Base-by-base conservation (phyloP, 2,888 invertebrate genomes). In the Leptinotarsa haldemani region DNA sequence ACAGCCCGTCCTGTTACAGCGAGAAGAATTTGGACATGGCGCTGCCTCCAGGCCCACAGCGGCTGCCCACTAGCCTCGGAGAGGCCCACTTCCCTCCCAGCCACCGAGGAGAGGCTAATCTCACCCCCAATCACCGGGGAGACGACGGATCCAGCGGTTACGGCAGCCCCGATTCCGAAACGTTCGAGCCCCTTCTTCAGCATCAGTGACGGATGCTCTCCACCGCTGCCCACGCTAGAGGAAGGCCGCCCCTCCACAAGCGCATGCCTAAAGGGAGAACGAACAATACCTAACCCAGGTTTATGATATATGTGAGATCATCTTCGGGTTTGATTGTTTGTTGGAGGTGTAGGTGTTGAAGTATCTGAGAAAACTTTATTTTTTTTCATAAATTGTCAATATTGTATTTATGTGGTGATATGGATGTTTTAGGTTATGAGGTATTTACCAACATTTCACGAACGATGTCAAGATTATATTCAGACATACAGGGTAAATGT, bases 121-220 rank as follows among this genome's bases (percentile, higher is more conserved):
- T 67, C 67, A 82, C 83, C 82, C 81, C 81, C 78, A 78, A 81
- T 80, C 80, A 82, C 58, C 80, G 78, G 88, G 88, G 87, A 47
- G 94, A 94, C 82, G 94, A 94, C 86, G 93, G 93, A 30, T 93
- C 93, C 83, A 94, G 93, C 86, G 94, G 94, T 2, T 94, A 94
- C 88, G 94, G 94, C 82, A 94, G 94, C 87, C 94, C 94, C 46
- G 93, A 93, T 86, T 92, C 93, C 16, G 92, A 92, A 81, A 92
- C 92, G 50, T 89, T 90, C 82, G 90, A 90, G 73, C 82, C 86
- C 70, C 83, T 80, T 16, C 81, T 90, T 88, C 83, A 78, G 16
- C 83, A 82, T 61, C 84, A 85, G 83, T 85, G 85, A 84, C 85
- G 81, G 67, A 79, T 80, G 74, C 81, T 70, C 52, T 48, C 48